A percentile compares a stretch with the other conserved stretches of the same genome.
phyloP scores from a whole-genome alignment of 2,113 vertebrate genomes.

The Fukomys damarensis region DNA sequence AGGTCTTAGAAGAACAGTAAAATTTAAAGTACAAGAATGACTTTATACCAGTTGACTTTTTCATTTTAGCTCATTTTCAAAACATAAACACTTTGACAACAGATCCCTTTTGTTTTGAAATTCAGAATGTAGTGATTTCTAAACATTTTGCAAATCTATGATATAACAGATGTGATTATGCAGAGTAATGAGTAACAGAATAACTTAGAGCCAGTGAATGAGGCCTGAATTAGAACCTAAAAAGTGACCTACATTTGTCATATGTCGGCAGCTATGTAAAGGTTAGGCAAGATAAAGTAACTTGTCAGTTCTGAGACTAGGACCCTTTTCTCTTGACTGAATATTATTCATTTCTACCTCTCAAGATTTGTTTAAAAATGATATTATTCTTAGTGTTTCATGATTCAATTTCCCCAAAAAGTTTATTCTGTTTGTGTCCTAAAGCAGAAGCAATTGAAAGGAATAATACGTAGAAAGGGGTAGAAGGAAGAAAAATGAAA shows the following conservation, averaged over 20 bases:
- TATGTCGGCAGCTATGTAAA: not conserved
- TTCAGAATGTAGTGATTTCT: not conserved
- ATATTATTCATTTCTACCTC: not conserved
- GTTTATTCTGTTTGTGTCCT: not conserved
- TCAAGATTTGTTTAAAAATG: not conserved
- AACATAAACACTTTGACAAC: constrained; percentile 18
- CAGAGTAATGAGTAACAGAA: constrained; percentile 1
- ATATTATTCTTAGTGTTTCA: not conserved
- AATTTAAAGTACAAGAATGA: constrained; percentile 18
- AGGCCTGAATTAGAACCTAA: not conserved
- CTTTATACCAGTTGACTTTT: constrained; percentile 40
- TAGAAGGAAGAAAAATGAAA: not conserved
- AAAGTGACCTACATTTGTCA: not conserved
- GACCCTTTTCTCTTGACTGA: not conserved
- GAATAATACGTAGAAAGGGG: not conserved
- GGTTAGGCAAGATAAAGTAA: not conserved
- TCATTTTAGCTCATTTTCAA: constrained; percentile 10
- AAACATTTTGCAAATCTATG: not conserved
- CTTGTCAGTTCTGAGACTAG: not conserved
- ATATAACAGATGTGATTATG: not conserved
- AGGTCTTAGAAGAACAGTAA: constrained; percentile 24
- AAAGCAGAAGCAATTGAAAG: not conserved
- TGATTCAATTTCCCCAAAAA: not conserved
- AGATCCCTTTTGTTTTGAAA: not conserved
- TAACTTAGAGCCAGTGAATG: not conserved